These are phyloP conservation scores for Pantherophis vulpinus DNA, from an alignment of 2,797 vertebrate species.

Conservation along the genomic window DNA sequence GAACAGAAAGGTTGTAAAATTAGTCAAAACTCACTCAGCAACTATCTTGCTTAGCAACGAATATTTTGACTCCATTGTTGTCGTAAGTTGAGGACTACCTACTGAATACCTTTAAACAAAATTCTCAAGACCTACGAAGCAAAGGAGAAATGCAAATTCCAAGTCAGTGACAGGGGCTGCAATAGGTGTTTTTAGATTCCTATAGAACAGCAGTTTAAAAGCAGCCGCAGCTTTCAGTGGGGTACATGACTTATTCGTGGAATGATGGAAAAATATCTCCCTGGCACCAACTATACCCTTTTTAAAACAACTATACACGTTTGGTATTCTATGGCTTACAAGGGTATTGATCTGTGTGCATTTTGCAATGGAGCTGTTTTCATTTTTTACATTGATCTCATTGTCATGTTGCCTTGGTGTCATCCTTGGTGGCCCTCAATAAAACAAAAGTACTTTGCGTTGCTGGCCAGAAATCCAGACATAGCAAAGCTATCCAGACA, in stretches of 20 bases:
- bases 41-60: background rate
- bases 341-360: conserved; percentile 64
- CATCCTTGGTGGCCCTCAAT: conserved; percentile 40
- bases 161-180: background rate
- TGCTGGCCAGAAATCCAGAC: conserved; percentile 44
- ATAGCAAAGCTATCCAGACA: conserved; percentile 29
- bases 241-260: conserved; percentile 36
- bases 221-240: background rate
- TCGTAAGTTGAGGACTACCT: background rate
- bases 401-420: conserved; percentile 55
- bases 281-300: conserved; percentile 46
- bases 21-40: background rate
- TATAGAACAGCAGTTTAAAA: background rate
- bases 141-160: background rate
- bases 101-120: background rate
- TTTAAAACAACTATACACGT: conserved; percentile 45
- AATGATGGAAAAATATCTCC: conserved; percentile 54
- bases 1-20: background rate
- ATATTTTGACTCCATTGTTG: background rate
- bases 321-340: conserved; percentile 55
- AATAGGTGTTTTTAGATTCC: background rate
- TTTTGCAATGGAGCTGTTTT: conserved; percentile 56
- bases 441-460: conserved; percentile 40
- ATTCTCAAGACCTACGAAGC: background rate
- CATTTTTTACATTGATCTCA: conserved; percentile 66